Percentiles rank a stretch among this genome's conserved stretches.
Evolutionary conservation across 2,113 vertebrate genomes (phyloP).

Genomic region (Heliornis fulica): DNA sequence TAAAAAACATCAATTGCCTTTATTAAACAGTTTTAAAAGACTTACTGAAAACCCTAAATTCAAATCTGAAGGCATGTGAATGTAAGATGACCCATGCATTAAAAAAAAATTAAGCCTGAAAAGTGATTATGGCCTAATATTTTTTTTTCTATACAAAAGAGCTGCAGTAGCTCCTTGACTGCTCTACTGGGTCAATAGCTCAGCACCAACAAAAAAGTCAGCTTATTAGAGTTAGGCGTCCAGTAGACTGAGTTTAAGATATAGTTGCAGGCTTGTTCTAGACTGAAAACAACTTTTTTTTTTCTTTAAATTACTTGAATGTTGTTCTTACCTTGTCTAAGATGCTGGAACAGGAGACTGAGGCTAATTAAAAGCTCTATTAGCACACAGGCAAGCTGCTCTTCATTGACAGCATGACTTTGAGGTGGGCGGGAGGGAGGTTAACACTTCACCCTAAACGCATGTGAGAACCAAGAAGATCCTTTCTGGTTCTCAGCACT

Average conservation of each 20-base stretch:
- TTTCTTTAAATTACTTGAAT: background rate
- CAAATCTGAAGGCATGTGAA: background rate
- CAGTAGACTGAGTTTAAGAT: background rate
- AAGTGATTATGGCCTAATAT: background rate
- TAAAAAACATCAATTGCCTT: background rate
- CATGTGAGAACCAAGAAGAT: background rate
- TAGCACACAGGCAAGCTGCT: background rate
- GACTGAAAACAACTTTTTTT: background rate
- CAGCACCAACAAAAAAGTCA: background rate
- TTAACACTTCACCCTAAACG: background rate
- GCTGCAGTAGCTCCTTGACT: background rate
- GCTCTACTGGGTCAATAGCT: background rate
- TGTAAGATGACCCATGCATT: background rate
- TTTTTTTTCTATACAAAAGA: background rate
- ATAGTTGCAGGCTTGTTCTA: background rate
- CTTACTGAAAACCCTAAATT: background rate
- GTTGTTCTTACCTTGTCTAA: background rate
- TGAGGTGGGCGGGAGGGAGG: background rate
- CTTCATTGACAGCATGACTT: background rate
- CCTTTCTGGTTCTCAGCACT: background rate
- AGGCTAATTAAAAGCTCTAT: background rate
- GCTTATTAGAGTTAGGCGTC: background rate
- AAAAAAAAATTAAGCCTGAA: background rate
- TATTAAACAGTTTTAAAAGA: background rate
- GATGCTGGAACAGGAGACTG: background rate